Evolutionary conservation across 2,888 invertebrate species (phyloP), one percentile per base, ranked within the genome.

Genomic region (Lasioglossum morio): DNA sequence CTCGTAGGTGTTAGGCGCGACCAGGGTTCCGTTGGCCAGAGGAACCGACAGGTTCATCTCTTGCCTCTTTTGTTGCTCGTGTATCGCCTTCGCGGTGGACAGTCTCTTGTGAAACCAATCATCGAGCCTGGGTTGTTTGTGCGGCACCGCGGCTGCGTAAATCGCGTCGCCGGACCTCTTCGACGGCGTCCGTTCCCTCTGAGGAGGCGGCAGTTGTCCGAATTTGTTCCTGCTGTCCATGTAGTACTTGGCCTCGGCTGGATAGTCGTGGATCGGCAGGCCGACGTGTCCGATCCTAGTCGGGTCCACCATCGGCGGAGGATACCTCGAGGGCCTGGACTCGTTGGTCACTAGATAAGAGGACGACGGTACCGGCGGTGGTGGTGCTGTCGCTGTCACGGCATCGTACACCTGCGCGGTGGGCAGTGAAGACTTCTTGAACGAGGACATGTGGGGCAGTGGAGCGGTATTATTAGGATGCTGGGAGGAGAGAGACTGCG

Each of bases 81-180:
- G 91, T 7, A 92, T 69, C 23, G 89, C 88, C 43, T 89, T 91
- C 2, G 93, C 90, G 8, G 92, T 90, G 27, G 95, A 95, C 27
- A 96, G 92, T 82, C 96, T 95, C 90, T 96, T 96, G 87, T 96
- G 96, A 69, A 96, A 96, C 91, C 96, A 96, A 7, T 95, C 93
- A 88, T 96, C 96, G 5, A 96, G 93, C 88, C 96, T 96, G 0
- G 96, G 95, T 53, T 96, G 95, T 92, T 96, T 96, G 82, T 93
- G 95, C 5, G 93, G 92, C 0, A 94, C 93, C 1, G 95, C 93
- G 2, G 93, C 88, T 0, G 94, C 91, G 46, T 94, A 94, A 12
- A 92, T 88, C 0, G 93, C 53, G 46, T 94, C 94, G 0, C 94
- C 93, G 0, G 95, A 92, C 81, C 96, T 94, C 87, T 96, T 92